Base-by-base conservation (phyloP, 2,888 invertebrate species). In the Buathra laborator region DNA sequence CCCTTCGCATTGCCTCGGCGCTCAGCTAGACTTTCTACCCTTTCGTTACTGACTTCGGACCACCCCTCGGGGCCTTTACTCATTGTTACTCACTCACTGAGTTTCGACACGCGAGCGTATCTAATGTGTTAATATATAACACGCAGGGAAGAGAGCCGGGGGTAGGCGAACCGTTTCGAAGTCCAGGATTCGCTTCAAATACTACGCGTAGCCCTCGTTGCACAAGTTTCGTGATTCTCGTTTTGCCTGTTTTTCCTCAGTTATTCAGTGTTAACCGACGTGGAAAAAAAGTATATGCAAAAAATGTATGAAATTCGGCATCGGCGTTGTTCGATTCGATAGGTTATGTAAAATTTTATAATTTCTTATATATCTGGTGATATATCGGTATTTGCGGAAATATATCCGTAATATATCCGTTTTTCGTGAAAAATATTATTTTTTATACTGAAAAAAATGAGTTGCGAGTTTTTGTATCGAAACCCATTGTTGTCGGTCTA, bases 61-160 rank as follows among this genome's bases (percentile, higher is more conserved):
- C 29, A 16, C 67, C 24, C 14, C 19, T 14, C 16, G 19, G 82
- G 68, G 75, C 84, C 87, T 88, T 87, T 86, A 79, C 89, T 90
- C 87, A 90, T 90, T 92, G 90, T 92, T 92, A 92, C 91, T 91
- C 90, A 90, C 92, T 92, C 91, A 92, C 91, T 90, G 89, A 88
- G 89, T 91, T 92, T 91, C 87, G 92, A 90, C 93, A 92, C 92
- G 92, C 93, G 90, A 92, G 89, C 92, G 86, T 87, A 85, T 87
- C 92, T 93, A 93, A 92, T 93, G 92, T 93, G 93, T 92, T 93
- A 93, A 93, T 93, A 92, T 90, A 92, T 37, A 37, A 37, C 37
- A 37, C 37, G 37, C 37, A 9, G 37, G 37, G 37, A 37, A 37
- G 90, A 92, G 90, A 91, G 91, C 70, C 51, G 72, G 74, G 70